A percentile compares a stretch with the other conserved stretches of the same genome.
Conservation (phyloP, 2,888 invertebrate species). For the Caenorhabditis sinica region DNA sequence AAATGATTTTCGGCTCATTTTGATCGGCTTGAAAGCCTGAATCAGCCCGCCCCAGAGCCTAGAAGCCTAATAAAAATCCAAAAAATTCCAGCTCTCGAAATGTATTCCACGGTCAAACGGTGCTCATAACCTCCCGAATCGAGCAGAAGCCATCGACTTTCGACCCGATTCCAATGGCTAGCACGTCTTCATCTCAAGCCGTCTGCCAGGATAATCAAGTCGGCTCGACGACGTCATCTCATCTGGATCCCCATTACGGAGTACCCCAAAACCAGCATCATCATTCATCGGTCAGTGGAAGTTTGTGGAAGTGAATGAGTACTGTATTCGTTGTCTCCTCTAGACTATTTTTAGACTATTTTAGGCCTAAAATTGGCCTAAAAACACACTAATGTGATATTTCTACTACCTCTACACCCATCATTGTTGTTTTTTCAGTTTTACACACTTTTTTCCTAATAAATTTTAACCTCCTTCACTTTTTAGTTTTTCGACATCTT, state of each 20-base stretch:
- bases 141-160: neutral
- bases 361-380: no score
- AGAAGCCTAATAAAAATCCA: constrained; percentile 46
- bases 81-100: constrained; percentile 20
- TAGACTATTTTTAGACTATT: no score
- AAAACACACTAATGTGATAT: no score
- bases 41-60: constrained; percentile 35
- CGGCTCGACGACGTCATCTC: neutral
- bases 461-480: no score
- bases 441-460: no score
- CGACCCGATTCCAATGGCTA: neutral
- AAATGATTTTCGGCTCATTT: neutral
- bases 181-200: neutral
- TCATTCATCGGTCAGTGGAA: no score
- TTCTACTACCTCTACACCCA: no score
- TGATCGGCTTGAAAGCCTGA: neutral
- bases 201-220: neutral
- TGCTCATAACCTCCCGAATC: constrained; percentile 53
- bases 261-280: neutral
- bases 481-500: no score
- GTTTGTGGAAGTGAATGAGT: no score
- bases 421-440: no score
- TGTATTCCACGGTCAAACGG: constrained; percentile 55
- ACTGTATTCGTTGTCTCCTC: no score
- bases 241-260: neutral